Base-by-base conservation (phyloP, 1,140 invertebrate genomes). In the Tetragonula clypearis region DNA sequence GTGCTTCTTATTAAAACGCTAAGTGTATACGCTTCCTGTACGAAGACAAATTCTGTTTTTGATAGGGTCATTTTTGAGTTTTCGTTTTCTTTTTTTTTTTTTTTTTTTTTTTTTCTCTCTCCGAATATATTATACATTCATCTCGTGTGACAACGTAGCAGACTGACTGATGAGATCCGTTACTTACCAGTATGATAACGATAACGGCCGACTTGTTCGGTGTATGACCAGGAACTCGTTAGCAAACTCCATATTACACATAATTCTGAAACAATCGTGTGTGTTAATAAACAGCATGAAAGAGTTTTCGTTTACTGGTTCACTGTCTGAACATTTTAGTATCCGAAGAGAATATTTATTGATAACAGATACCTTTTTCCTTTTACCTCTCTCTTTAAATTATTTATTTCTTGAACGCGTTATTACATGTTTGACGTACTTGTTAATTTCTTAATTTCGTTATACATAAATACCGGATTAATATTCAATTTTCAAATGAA, bases 201-300 rank as follows among this genome's bases (percentile, higher is more conserved):
- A 26, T 93, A 93, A 66, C 89, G 84, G 30, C 92, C 56, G 23
- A 92, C 74, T 41, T 93, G 90, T 49, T 93, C 92, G 53, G 87
- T 93, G 65, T 92, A 90, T 11, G 92, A 91, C 77, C 90, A 84
- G 30, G 85, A 90, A 74, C 86, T 90, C 19, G 75, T 85, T 30
- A 88, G 86, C 76, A 92, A 84, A 84, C 87, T 93, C 91, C 93
- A 93, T 88, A 93, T 81, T 85, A 92, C 72, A 86, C 84, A 93
- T 9, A 94, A 56, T 73, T 89, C 94, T 93, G 87, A 86, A 94
- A 93, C 82, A 82, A 35, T 35, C n/a, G 55, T 11, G 66, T 49
- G 30, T 19, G 41, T 41, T 11, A 84, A 1, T 12, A 62, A 58
- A 56, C 19, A 60, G 62, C 55, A 55, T 62, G 15, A 6, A n/a